These are phyloP conservation scores for Megalopta genalis DNA, from an alignment of 1,140 invertebrate genomes.

Conservation along the genomic window DNA sequence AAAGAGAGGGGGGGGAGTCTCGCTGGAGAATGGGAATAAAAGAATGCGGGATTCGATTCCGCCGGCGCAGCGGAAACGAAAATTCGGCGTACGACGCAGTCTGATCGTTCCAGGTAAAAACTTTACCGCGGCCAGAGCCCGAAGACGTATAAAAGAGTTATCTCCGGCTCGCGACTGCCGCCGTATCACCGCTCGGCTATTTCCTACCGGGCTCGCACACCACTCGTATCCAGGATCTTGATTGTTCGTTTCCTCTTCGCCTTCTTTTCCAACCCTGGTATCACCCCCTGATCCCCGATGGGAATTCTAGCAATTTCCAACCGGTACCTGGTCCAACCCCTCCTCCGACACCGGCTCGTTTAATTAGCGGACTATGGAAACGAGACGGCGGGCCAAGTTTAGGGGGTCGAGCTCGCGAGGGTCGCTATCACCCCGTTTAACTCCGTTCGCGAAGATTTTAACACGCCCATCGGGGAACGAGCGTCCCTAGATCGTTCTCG, in stretches of 20 bases:
- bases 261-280: background rate
- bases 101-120: slow-evolving; percentile 58
- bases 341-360: slow-evolving; percentile 6
- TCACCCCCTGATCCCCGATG: background rate
- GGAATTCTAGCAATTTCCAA: slow-evolving; percentile 43
- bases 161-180: slow-evolving; percentile 57
- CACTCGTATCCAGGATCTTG: slow-evolving; percentile 45
- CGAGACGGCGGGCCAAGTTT: slow-evolving; percentile 10
- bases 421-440: too few species aligned
- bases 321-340: slow-evolving; percentile 11
- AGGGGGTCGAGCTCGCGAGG: too few species aligned
- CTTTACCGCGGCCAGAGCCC: slow-evolving; percentile 51
- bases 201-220: slow-evolving; percentile 56
- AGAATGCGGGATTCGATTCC: background rate
- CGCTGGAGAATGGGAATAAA: too few species aligned
- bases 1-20: background rate
- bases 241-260: slow-evolving; percentile 5
- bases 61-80: background rate
- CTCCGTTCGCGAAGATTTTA: too few species aligned
- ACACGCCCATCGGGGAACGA: too few species aligned
- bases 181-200: slow-evolving; percentile 60
- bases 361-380: slow-evolving; percentile 47
- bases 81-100: slow-evolving; percentile 14
- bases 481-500: too few species aligned
- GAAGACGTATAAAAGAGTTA: slow-evolving; percentile 67